Conservation (phyloP, 2,797 vertebrate species). For the Alosa sapidissima region DNA sequence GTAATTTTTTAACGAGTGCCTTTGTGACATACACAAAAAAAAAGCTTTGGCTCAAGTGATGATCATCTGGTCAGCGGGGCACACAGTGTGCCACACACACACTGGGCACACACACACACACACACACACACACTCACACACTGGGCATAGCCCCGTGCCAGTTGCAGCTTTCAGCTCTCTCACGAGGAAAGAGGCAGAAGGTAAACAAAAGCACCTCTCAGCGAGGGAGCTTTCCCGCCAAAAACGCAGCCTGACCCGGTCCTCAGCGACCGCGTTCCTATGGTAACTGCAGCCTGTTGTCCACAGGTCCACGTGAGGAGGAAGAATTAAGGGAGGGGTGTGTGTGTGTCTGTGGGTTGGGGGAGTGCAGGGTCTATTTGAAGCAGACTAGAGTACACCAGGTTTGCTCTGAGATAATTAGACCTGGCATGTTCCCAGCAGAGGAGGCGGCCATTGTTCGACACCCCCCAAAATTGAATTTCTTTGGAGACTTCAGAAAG, state of each 20-base stretch:
- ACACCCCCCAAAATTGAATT: conserved; percentile 1
- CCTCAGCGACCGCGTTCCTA: conserved; percentile 30
- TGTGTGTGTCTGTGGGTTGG: neutral
- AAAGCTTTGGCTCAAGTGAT: neutral
- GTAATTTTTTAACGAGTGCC: conserved; percentile 5
- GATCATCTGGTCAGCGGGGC: neutral
- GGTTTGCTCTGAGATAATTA: conserved; percentile 41
- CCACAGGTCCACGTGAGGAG: conserved; percentile 10
- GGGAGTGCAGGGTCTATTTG: conserved; percentile 20
- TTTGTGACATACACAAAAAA: neutral
- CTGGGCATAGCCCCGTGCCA: conserved; percentile 11
- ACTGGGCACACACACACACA: neutral
- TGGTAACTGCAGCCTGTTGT: conserved; percentile 35
- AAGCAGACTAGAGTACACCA: conserved; percentile 25
- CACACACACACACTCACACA: conserved; percentile 15
- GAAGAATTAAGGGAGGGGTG: neutral
- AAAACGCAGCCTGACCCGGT: conserved; percentile 38
- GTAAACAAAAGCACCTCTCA: conserved; percentile 42
- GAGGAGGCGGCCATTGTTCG: conserved; percentile 7
- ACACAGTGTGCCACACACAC: neutral
- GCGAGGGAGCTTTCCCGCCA: conserved; percentile 46
- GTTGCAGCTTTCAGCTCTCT: conserved; percentile 31
- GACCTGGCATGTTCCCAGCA: conserved; percentile 41
- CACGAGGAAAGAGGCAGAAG: conserved; percentile 30
- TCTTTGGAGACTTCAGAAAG: conserved; percentile 37